phyloP scores from a whole-genome alignment of 2,888 invertebrate species.

The Meghimatium bilineatum region DNA sequence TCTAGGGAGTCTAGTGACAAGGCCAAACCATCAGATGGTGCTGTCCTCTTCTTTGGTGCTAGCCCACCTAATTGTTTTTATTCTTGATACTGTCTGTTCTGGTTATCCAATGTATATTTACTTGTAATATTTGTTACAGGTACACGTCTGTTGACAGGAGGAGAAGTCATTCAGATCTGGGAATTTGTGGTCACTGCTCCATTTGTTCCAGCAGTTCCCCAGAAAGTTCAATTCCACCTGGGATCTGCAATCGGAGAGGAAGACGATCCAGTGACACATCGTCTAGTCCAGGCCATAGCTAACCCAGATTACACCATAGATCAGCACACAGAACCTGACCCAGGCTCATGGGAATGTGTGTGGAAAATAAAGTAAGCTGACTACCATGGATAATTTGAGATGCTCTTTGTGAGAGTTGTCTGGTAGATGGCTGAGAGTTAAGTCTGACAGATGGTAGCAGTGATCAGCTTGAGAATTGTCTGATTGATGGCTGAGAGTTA shows the following conservation, averaged over 20 bases:
- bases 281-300: conserved; percentile 53
- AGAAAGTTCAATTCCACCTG: conserved; percentile 69
- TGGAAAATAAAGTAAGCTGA: conserved; percentile 67
- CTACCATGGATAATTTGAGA: background rate
- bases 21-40: no score
- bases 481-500: no score
- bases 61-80: no score
- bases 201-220: conserved; percentile 47
- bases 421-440: conserved; percentile 14
- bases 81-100: no score
- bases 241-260: conserved; percentile 54
- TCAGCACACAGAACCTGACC: conserved; percentile 38
- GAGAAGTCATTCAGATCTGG: conserved; percentile 94
- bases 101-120: background rate
- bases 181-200: conserved; percentile 64
- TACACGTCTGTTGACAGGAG: conserved; percentile 88
- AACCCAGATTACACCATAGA: conserved; percentile 50
- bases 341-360: conserved; percentile 63
- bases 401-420: background rate
- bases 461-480: no score
- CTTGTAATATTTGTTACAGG: conserved; percentile 59
- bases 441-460: no score
- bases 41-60: no score
- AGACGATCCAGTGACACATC: conserved; percentile 55
- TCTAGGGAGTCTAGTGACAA: no score